Base-by-base conservation (phyloP, 2,113 vertebrate species). In the Oenanthe melanoleuca region DNA sequence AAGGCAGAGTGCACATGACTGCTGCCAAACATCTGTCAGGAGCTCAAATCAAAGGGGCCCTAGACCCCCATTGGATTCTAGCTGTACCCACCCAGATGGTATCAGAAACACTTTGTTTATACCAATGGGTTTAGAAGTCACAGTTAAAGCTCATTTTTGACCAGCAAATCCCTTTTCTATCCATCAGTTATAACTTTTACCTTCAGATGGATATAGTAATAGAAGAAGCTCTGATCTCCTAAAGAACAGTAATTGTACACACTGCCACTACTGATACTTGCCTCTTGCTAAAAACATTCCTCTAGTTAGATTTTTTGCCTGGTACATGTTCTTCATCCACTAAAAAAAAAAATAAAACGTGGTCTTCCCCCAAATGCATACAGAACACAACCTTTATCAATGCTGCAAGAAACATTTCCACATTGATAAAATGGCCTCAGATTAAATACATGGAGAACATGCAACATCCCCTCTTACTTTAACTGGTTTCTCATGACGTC, bases 21-120 rank as follows among this genome's bases (percentile, higher is more conserved):
- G 23, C 16, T 52, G 56, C 19, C 16, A 3, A 74, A 73, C 26
- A 65, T 24, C 28, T 37, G 13, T 20, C 21, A 89, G 28, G 8
- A 38, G 56, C 31, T 61, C 73, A 77, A 73, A 29, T 4, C 25
- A 67, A 85, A 67, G 18, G 19, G 85, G 53, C 26, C 18, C 65
- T n/a, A 21, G 19, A 73, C 3, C 8, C 61, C 24, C 1, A 0
- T 0, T 70, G 38, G 15, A 9, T 65, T 56, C n/a, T 24, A 17
- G 10, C 14, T 47, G 8, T 2, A 64, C 6, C 31, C 19, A 83
- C 11, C 15, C 8, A 60, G 29, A 10, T 4, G 34, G 28, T 3
- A 38, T 15, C 45, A 31, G 8, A 50, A 37, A 63, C 6, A 49
- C 11, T 7, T 11, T 7, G 10, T 75, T 64, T 63, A 47, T 4